phyloP scores from a whole-genome alignment of 2,797 vertebrate genomes.

The Calcarius lapponicus region DNA sequence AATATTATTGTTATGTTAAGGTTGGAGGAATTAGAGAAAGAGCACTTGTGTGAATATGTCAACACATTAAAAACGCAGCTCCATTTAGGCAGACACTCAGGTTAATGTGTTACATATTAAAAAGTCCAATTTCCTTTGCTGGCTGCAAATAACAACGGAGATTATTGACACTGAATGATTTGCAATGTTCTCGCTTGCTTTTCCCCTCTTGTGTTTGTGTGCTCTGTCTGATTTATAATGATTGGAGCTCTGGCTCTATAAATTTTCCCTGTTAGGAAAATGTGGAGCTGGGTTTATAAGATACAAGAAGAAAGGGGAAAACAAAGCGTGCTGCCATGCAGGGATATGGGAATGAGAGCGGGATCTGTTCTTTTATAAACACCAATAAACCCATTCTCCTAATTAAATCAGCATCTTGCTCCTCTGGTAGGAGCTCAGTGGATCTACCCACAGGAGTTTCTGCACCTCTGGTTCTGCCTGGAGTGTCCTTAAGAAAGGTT shows the following conservation, averaged over 20 bases:
- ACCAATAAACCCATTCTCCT: background rate
- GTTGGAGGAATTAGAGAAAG: constrained; percentile 41
- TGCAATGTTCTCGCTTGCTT: constrained; percentile 11
- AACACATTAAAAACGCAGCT: constrained; percentile 45
- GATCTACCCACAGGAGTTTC: background rate
- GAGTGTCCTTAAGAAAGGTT: background rate
- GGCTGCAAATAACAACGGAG: constrained; percentile 28
- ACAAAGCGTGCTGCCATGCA: background rate
- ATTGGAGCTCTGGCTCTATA: constrained; percentile 1
- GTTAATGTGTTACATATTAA: constrained; percentile 68
- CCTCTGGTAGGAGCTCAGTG: background rate
- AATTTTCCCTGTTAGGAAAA: constrained; percentile 25
- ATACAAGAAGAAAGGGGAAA: background rate
- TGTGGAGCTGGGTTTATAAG: background rate
- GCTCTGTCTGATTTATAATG: constrained; percentile 24
- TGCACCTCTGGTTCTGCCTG: background rate
- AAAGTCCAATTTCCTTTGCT: constrained; percentile 60
- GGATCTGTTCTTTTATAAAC: background rate
- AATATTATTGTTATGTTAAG: constrained; percentile 56
- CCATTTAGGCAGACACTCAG: constrained; percentile 52
- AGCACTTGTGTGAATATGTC: constrained; percentile 54
- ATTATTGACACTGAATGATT: constrained; percentile 59
- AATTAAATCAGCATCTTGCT: background rate
- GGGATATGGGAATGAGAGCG: accelerated
- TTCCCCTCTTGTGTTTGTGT: background rate